Percentiles rank a stretch among this genome's conserved stretches.
Evolutionary conservation across 2,888 invertebrate species (phyloP).

Genomic region (Nephrocerus scutellatus): DNA sequence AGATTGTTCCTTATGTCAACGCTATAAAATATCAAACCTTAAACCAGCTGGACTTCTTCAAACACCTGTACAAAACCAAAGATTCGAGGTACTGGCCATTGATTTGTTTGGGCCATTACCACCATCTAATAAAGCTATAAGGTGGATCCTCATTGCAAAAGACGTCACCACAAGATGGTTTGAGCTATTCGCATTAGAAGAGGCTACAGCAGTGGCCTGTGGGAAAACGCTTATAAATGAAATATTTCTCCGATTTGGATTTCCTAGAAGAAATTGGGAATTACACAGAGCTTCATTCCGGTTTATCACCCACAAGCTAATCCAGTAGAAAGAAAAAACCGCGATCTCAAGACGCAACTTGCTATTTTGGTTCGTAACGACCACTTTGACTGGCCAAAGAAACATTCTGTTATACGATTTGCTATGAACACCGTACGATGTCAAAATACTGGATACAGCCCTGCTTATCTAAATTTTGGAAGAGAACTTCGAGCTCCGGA

Average conservation of each 20-base stretch:
- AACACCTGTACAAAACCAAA: constrained; percentile 15
- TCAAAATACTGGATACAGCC: no score
- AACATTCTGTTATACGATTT: no score
- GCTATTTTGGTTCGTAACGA: constrained; percentile 13
- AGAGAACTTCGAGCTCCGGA: constrained; percentile 32
- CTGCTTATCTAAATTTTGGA: constrained; percentile 30
- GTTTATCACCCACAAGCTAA: constrained; percentile 37
- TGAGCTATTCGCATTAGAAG: constrained; percentile 31
- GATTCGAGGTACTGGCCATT: constrained; percentile 22
- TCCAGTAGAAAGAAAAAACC: constrained; percentile 30
- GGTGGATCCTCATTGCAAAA: constrained; percentile 28
- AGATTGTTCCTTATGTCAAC: constrained; percentile 18
- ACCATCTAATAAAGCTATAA: constrained; percentile 12
- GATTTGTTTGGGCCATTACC: constrained; percentile 23
- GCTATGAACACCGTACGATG: no score
- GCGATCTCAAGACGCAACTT: constrained; percentile 22
- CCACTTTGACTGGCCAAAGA: constrained; percentile 4
- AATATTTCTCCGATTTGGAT: constrained; percentile 32
- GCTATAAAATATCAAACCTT: constrained; percentile 19
- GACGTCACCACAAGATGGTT: constrained; percentile 25
- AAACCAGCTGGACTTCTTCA: constrained; percentile 23
- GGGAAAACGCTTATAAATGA: constrained; percentile 29
- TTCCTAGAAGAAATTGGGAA: constrained; percentile 22
- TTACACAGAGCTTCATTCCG: constrained; percentile 22
- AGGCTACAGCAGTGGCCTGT: constrained; percentile 29